Evolutionary conservation across 2,113 vertebrate species (phyloP).

Genomic region (Albula glossodonta): DNA sequence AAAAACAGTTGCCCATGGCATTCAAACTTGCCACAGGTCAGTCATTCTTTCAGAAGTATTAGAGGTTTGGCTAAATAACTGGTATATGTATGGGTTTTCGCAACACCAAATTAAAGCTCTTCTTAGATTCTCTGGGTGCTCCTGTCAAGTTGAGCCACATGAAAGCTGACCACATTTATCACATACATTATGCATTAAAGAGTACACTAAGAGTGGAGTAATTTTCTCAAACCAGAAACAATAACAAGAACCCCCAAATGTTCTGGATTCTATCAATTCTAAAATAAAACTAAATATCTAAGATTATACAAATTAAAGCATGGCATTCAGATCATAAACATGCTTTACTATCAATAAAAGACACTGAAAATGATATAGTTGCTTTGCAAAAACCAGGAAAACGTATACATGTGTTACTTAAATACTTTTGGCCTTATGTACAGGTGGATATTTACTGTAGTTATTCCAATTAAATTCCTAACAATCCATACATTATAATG

Average conservation of each 20-base stretch:
- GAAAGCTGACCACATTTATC: constrained; percentile 54
- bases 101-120: constrained; percentile 54
- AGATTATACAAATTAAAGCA: background rate
- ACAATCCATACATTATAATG: too few species aligned
- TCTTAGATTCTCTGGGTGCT: constrained; percentile 46
- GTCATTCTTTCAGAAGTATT: constrained; percentile 25
- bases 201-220: background rate
- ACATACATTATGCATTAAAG: constrained; percentile 54
- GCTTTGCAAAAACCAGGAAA: too few species aligned
- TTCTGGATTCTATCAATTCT: constrained; percentile 1
- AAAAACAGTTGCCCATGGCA: constrained; percentile 32
- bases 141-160: constrained; percentile 61
- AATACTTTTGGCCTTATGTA: too few species aligned
- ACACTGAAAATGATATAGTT: background rate
- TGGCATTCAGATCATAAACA: background rate
- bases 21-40: constrained; percentile 11
- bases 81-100: constrained; percentile 33
- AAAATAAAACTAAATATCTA: background rate
- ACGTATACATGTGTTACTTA: too few species aligned
- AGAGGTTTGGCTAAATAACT: constrained; percentile 35
- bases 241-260: constrained; percentile 19
- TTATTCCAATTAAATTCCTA: too few species aligned
- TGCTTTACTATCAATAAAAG: background rate
- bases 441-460: too few species aligned
- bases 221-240: constrained; percentile 22